These are phyloP conservation scores for Ferdinandea cuprea DNA, from an alignment of 2,888 invertebrate species.

Conservation along the genomic window DNA sequence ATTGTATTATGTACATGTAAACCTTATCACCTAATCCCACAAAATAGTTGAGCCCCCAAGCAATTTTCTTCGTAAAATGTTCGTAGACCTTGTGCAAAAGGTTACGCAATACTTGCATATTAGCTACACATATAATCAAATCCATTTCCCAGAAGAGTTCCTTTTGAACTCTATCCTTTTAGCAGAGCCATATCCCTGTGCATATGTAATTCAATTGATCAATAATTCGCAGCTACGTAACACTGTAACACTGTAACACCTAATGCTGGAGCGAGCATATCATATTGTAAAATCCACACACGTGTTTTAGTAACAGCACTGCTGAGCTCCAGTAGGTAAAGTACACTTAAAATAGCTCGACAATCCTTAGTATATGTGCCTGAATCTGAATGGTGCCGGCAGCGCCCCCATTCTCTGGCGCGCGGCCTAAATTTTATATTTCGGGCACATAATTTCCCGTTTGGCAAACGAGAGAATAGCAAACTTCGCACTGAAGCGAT, in stretches of 20 bases:
- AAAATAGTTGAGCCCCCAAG: conserved; percentile 26
- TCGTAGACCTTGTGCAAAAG: conserved; percentile 3
- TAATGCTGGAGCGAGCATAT: conserved; percentile 37
- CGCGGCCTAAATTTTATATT: conserved; percentile 40
- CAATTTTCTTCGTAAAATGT: conserved; percentile 15
- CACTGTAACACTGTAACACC: conserved; percentile 7
- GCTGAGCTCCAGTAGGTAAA: conserved; percentile 18
- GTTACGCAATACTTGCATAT: conserved; percentile 2
- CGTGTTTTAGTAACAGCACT: conserved; percentile 28
- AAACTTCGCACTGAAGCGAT: conserved; percentile 9
- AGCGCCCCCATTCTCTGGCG: neutral
- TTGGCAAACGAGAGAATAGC: conserved; percentile 35
- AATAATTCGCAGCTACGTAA: conserved; percentile 56
- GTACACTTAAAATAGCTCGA: conserved; percentile 35
- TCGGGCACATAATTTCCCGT: conserved; percentile 45
- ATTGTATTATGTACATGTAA: neutral
- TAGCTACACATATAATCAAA: conserved; percentile 4
- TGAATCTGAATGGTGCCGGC: conserved; percentile 2
- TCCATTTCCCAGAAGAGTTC: conserved; percentile 24
- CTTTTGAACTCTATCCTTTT: conserved; percentile 22
- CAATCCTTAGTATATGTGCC: conserved; percentile 12
- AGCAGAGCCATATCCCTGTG: neutral
- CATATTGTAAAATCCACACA: conserved; percentile 55
- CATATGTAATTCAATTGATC: conserved; percentile 60
- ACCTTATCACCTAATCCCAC: conserved; percentile 2